Percentiles rank a stretch among this genome's conserved stretches.
These are phyloP conservation scores for Channallabes apus DNA, from an alignment of 2,797 vertebrate species.

Conservation along the genomic window DNA sequence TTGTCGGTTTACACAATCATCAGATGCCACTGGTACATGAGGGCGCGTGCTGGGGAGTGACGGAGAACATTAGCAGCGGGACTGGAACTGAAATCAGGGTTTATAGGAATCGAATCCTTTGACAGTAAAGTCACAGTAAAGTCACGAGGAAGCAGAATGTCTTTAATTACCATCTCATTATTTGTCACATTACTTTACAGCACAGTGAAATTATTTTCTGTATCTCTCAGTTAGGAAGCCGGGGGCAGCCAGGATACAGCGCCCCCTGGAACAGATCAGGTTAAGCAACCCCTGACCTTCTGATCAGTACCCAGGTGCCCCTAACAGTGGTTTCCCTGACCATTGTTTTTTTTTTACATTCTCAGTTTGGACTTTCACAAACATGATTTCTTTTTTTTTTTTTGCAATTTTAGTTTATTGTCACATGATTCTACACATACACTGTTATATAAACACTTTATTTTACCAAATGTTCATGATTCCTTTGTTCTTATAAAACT, in stretches of 20 bases:
- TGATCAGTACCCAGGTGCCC: no score
- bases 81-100: neutral
- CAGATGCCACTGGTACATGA: neutral
- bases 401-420: neutral
- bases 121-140: neutral
- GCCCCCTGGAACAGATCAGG: no score
- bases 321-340: no score
- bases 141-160: neutral
- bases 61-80: neutral
- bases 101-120: neutral
- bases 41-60: neutral
- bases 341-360: no score
- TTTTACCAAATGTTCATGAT: neutral
- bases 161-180: neutral
- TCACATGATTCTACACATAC: neutral
- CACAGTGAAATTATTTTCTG: no score
- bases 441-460: neutral
- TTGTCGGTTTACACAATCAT: neutral
- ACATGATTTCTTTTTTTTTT: no score
- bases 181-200: no score
- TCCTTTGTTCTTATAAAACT: neutral
- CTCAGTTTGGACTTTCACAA: no score
- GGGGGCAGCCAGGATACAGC: no score
- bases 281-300: no score
- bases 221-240: no score